Conservation (phyloP, 2,113 vertebrate genomes). For the Hemiscyllium ocellatum region DNA sequence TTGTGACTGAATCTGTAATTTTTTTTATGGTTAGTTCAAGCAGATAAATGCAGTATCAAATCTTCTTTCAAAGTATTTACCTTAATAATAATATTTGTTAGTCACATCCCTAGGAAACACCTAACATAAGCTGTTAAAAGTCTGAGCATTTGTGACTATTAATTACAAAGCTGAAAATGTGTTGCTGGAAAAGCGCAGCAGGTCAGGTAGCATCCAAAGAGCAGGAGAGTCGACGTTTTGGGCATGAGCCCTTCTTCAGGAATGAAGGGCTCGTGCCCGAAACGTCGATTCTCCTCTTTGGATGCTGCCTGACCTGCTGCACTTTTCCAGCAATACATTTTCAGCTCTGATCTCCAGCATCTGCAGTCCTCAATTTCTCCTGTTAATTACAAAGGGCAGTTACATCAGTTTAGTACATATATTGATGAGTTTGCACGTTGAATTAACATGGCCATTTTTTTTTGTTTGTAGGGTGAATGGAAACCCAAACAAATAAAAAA, state of each 20-base stretch:
- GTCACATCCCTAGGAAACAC: not conserved
- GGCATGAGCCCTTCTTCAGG: too few relatives aligned
- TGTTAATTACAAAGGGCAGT: not conserved
- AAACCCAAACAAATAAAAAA: constrained; percentile 69
- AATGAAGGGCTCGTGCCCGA: too few relatives aligned
- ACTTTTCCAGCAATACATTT: too few relatives aligned
- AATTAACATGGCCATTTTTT: not conserved
- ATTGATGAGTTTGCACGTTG: not conserved
- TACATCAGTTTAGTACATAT: not conserved
- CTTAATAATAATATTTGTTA: not conserved
- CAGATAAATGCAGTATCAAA: not conserved
- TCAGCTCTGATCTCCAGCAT: too few relatives aligned
- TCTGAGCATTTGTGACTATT: not conserved
- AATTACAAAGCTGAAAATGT: not conserved
- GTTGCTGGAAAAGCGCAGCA: too few relatives aligned
- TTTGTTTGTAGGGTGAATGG: constrained; percentile 63
- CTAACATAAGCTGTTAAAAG: not conserved
- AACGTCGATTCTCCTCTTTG: too few relatives aligned
- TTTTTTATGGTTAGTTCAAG: not conserved
- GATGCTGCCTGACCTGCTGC: too few relatives aligned
- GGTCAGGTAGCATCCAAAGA: too few relatives aligned
- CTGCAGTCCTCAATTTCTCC: too few relatives aligned
- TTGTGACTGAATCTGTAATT: not conserved
- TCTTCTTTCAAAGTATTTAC: not conserved
- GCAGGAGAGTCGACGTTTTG: too few relatives aligned